Base-by-base conservation (phyloP, 37 sponge, comb jelly and placozoan genomes). In the Diacarnus erythraeanus region DNA sequence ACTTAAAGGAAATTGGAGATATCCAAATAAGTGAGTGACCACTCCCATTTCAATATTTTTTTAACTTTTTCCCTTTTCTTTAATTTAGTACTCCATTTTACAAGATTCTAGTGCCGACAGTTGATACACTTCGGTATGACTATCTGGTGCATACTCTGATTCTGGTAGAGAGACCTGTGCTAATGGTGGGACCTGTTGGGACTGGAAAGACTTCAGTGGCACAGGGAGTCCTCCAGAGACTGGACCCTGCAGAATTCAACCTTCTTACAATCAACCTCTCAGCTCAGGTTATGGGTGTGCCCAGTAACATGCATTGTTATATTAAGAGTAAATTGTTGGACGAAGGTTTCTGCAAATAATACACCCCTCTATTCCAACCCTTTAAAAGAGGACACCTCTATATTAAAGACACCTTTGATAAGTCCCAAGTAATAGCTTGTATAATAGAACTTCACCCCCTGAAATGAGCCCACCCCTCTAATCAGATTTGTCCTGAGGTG, bases 31-130 rank as follows among this genome's bases (percentile, higher is more conserved):
- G 93, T 92, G 35, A 84, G 84, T 75, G 25, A 35, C 68, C 18
- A 6, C 42, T 31, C 27, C 1, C 38, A 36, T 41, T 72, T n/a
- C 42, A 43, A 42, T 8, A 72, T 72, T 72, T 42, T 43, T 18
- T 17, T 37, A n/a, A n/a, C n/a, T n/a, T n/a, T n/a, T n/a, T n/a
- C n/a, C n/a, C 65, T 9, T 30, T 39, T 40, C 43, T 40, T 39
- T 71, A 41, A 10, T 79, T 15, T 72, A 89, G 91, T 77, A 59
- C 83, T 44, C 99, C 99, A 20, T 98, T 98, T 92, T 94, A 98
- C 89, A 96, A 98, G 88, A 96, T 98, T 44, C 85, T 92, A n/a
- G 97, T 98, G 1, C 99, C 99, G 4, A 98, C 99, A 26, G 97
- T 98, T 42, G 99, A 98, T 88, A 95, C 97, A 36, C 86, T 98